phyloP scores from a whole-genome alignment of 2,888 invertebrate species.

The Gryllus longicercus region DNA sequence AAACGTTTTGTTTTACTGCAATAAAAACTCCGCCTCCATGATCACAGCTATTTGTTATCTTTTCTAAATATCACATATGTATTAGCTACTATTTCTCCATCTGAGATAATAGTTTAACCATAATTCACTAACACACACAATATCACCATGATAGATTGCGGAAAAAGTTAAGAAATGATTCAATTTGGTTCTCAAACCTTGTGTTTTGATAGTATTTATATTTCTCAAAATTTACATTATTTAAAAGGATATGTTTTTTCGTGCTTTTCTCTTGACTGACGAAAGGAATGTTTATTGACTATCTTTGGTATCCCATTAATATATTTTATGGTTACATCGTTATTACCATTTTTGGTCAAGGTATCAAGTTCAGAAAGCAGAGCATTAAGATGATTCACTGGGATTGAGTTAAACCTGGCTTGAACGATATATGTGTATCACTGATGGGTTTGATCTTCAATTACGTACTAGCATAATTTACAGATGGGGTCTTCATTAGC shows the following conservation, averaged over 20 bases:
- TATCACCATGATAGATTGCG: slow-evolving; percentile 19
- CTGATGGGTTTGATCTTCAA: not conserved
- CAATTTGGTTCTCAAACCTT: not conserved
- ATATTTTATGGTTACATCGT: not conserved
- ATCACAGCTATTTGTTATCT: not conserved
- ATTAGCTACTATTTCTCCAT: not conserved
- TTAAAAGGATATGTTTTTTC: not conserved
- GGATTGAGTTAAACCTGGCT: not conserved
- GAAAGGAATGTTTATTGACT: not conserved
- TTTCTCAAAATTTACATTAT: no score
- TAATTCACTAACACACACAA: slow-evolving; percentile 17
- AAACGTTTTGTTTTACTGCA: not conserved
- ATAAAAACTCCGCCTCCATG: not conserved
- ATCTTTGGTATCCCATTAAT: not conserved
- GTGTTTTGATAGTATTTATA: not conserved
- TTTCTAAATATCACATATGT: not conserved
- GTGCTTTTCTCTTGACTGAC: not conserved
- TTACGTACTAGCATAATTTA: not conserved
- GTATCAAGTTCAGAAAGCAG: not conserved
- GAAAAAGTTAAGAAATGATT: not conserved
- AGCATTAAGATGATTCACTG: not conserved
- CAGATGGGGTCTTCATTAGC: not conserved
- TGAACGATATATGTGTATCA: not conserved
- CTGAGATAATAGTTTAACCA: not conserved
- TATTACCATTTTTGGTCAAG: slow-evolving; percentile 12